These are phyloP conservation scores for Echinarachnius parma DNA, from an alignment of 53 echinoderm and acorn worm species.

Conservation along the genomic window DNA sequence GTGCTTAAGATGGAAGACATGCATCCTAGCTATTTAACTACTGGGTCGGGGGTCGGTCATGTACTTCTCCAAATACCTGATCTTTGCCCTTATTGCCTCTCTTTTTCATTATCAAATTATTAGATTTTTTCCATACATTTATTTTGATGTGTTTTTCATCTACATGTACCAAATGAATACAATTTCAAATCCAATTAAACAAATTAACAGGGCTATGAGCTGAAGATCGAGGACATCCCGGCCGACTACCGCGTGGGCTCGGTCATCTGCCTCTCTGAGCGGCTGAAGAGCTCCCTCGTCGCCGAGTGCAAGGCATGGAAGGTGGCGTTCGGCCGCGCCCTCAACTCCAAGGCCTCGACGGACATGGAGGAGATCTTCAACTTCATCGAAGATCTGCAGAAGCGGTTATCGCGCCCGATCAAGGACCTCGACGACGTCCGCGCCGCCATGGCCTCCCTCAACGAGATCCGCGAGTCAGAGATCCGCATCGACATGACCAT, in stretches of 20 bases:
- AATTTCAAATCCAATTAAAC: too few relatives aligned
- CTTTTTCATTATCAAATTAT: too few relatives aligned
- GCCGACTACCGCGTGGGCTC: constrained; percentile 78
- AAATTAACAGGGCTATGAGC: constrained; percentile 63
- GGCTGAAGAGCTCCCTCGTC: constrained; percentile 73
- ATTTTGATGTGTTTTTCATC: too few relatives aligned
- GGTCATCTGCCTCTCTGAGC: constrained; percentile 87
- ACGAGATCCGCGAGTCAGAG: constrained; percentile 85
- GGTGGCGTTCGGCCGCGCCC: constrained; percentile 85
- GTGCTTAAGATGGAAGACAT: too few relatives aligned
- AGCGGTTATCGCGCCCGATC: constrained; percentile 84
- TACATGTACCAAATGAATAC: too few relatives aligned
- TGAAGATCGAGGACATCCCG: constrained; percentile 77
- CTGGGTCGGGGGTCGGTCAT: too few relatives aligned
- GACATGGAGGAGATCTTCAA: constrained; percentile 96
- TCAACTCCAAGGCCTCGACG: constrained; percentile 82
- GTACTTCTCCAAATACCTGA: too few relatives aligned
- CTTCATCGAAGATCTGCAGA: constrained; percentile 95
- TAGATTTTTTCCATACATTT: too few relatives aligned
- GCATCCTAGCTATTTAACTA: too few relatives aligned
- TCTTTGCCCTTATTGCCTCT: too few relatives aligned
- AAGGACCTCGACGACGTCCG: constrained; percentile 93
- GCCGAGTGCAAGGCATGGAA: constrained; percentile 97
- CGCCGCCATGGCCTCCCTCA: constrained; percentile 81
- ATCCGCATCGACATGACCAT: constrained; percentile 97